These are phyloP conservation scores for Cabera pusaria DNA, from an alignment of 2,888 invertebrate species.

Conservation along the genomic window DNA sequence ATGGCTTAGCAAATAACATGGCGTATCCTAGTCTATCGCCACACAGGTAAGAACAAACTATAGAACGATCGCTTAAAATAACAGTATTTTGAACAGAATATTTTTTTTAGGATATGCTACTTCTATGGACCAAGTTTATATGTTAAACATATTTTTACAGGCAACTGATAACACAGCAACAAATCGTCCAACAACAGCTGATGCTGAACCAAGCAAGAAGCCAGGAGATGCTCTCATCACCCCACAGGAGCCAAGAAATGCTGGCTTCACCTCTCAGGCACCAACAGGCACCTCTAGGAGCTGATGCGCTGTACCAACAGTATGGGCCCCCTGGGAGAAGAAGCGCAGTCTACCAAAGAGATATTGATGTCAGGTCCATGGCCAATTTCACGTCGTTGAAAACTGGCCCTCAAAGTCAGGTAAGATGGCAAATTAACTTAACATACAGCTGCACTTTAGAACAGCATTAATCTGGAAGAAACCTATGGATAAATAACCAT, in stretches of 20 bases:
- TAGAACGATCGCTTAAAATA: too few relatives aligned
- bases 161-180: conserved; percentile 76
- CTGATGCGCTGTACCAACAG: conserved; percentile 76
- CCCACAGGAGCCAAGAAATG: conserved; percentile 83
- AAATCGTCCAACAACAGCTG: conserved; percentile 77
- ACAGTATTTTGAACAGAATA: too few relatives aligned
- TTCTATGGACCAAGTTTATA: too few relatives aligned
- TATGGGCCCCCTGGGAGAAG: conserved; percentile 72
- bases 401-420: conserved; percentile 67
- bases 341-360: conserved; percentile 73
- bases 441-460: too few relatives aligned
- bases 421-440: too few relatives aligned
- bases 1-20: conserved; percentile 68
- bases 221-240: conserved; percentile 81
- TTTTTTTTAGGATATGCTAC: too few relatives aligned
- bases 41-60: conserved; percentile 60
- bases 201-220: conserved; percentile 78
- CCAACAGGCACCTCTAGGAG: conserved; percentile 63
- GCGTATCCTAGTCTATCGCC: conserved; percentile 73
- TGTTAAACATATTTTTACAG: too few relatives aligned
- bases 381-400: conserved; percentile 75
- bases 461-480: too few relatives aligned
- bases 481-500: too few relatives aligned
- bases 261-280: conserved; percentile 67
- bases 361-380: conserved; percentile 71